Evolutionary conservation across 2,113 vertebrate species (phyloP), one percentile per base, ranked within the genome.

Genomic region (Sapajus apella): DNA sequence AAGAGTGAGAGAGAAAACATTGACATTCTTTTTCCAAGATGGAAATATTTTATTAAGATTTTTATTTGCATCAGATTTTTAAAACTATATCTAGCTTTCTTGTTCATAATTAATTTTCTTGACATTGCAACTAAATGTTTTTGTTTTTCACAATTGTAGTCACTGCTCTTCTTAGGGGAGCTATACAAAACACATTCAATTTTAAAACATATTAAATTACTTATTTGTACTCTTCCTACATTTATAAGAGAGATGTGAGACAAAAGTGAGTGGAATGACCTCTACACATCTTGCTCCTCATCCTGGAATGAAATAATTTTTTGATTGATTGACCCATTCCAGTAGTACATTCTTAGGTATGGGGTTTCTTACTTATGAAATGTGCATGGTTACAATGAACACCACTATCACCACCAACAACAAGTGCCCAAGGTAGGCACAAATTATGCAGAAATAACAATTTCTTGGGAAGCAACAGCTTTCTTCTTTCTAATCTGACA

Each of bases 71-170:
- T 81, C 25, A 85, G 43, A 43, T 55, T 94, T 95, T 43, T 4
- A 90, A 96, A 91, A 45, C 17, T 58, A 3, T 40, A 75, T 20
- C 30, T 18, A 58, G 12, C 2, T 72, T 94, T 68, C 64, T 95
- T 70, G 68, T 55, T 76, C 37, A 97, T 45, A 82, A 58, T 77
- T 73, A 85, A 45, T 70, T 92, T 40, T 61, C 95, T 90, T 88
- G 68, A 56, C 0, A 68, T 7, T 27, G 6, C 64, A 66, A 76
- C 37, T 94, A 79, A 82, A 61, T 87, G 5, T 85, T 93, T 88
- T 94, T 79, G 45, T 64, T 83, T 84, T 80, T 86, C 61, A 66
- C 12, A 92, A 45, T 83, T 85, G 72, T 87, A 52, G 37, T 89
- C 47, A 81, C 45, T 82, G 50, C 5, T 93, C 25, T 73, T 95